phyloP scores from a whole-genome alignment of 2,797 vertebrate genomes.

The Clarias laeviceps region DNA sequence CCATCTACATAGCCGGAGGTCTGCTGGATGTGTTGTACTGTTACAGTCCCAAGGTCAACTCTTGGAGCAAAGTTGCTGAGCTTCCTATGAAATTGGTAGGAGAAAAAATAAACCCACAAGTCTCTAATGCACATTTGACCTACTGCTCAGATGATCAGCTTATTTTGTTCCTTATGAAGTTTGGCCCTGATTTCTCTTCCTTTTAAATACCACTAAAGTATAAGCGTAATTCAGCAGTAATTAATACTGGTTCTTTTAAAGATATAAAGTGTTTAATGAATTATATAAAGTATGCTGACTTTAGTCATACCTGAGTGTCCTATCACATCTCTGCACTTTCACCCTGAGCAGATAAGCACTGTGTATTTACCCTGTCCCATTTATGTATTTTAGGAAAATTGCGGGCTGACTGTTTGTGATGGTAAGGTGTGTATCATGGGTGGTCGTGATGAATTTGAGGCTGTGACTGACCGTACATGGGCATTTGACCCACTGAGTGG shows the following conservation, averaged over 20 bases:
- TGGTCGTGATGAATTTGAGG: slow-evolving; percentile 69
- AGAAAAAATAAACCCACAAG: slow-evolving; percentile 45
- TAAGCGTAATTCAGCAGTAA: neutral
- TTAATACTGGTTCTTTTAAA: neutral
- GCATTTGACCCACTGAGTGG: slow-evolving; percentile 66
- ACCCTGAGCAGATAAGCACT: neutral
- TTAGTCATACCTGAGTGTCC: neutral
- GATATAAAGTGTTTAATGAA: neutral
- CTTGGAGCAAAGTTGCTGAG: slow-evolving; percentile 71
- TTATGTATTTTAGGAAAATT: slow-evolving; percentile 73
- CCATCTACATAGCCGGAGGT: slow-evolving; percentile 78
- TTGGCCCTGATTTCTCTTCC: neutral
- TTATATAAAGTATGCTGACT: neutral
- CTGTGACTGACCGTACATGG: slow-evolving; percentile 69
- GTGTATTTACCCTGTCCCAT: neutral
- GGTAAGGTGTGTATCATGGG: slow-evolving; percentile 79
- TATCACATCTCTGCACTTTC: neutral
- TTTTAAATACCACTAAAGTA: neutral
- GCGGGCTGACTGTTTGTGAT: slow-evolving; percentile 73
- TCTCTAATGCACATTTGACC: neutral
- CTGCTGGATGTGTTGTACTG: slow-evolving; percentile 75
- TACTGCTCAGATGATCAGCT: neutral
- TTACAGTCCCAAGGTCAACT: slow-evolving; percentile 68
- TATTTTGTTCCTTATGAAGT: neutral
- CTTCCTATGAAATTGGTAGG: slow-evolving; percentile 75